Conservation (phyloP, 2,888 invertebrate species). For the Enchytraeus crypticus region DNA sequence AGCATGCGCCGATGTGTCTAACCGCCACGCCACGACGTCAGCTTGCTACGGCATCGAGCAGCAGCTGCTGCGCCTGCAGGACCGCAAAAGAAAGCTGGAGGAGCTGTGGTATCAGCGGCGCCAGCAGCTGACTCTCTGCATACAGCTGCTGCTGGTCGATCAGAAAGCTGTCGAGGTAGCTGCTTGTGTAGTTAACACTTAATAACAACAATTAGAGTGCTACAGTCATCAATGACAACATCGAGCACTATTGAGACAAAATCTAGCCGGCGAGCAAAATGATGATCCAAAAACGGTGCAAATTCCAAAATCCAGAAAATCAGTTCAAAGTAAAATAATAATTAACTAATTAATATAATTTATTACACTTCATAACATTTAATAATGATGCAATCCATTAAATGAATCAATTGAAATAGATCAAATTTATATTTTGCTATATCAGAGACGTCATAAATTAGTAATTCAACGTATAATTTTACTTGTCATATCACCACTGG, state of each 20-base stretch:
- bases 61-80: conserved; percentile 50
- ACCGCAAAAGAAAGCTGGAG: conserved; percentile 65
- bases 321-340: no score
- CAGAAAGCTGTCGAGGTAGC: conserved; percentile 58
- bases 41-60: conserved; percentile 52
- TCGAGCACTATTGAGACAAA: no score
- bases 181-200: no score
- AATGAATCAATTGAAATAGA: neutral
- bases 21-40: conserved; percentile 50
- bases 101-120: conserved; percentile 58
- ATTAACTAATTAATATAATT: no score
- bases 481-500: neutral
- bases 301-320: no score
- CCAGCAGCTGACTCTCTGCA: conserved; percentile 67
- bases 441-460: no score
- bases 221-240: no score
- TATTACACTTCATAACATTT: no score
- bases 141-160: conserved; percentile 65
- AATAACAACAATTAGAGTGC: no score
- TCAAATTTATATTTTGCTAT: neutral
- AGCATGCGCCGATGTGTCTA: conserved; percentile 60
- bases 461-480: no score
- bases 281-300: no score
- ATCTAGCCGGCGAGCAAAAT: no score
- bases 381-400: neutral